A percentile compares a stretch with the other conserved stretches of the same genome.
Conservation (phyloP, 2,797 vertebrate species). For the Huso huso region DNA sequence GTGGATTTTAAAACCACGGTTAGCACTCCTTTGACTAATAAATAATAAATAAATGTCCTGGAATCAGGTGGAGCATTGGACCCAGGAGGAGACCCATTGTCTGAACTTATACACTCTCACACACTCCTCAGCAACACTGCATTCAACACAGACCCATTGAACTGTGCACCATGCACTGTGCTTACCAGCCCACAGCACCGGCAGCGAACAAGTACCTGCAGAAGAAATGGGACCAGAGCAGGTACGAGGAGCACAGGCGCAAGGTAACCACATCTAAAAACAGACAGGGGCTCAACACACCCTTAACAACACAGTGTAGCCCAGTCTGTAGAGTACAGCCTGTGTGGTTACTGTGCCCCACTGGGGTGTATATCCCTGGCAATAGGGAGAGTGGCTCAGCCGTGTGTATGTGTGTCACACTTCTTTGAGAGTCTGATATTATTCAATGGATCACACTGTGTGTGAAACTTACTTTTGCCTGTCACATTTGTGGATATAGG, state of each 20-base stretch:
- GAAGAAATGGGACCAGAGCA: conserved; percentile 24
- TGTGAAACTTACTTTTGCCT: too few species aligned
- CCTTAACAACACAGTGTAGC: neutral
- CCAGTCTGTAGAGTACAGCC: neutral
- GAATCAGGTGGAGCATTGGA: neutral
- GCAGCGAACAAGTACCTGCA: conserved; percentile 58
- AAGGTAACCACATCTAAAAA: neutral
- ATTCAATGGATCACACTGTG: too few species aligned
- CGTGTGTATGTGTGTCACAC: neutral
- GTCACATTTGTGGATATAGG: too few species aligned
- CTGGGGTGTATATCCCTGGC: too few species aligned
- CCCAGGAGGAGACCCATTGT: neutral
- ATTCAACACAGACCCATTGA: conserved; percentile 38
- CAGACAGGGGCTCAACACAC: neutral
- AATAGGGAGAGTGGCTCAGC: neutral
- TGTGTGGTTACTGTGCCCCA: neutral
- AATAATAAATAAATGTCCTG: neutral
- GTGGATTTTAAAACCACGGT: too few species aligned
- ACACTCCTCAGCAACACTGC: conserved; percentile 38
- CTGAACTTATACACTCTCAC: neutral
- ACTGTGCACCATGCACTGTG: conserved; percentile 57
- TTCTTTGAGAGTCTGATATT: too few species aligned
- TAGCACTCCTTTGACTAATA: neutral
- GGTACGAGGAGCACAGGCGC: too few species aligned
- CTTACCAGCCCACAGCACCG: conserved; percentile 58